Evolutionary conservation across 2,888 invertebrate species (phyloP).

Genomic region (Leptogaster cylindrica): DNA sequence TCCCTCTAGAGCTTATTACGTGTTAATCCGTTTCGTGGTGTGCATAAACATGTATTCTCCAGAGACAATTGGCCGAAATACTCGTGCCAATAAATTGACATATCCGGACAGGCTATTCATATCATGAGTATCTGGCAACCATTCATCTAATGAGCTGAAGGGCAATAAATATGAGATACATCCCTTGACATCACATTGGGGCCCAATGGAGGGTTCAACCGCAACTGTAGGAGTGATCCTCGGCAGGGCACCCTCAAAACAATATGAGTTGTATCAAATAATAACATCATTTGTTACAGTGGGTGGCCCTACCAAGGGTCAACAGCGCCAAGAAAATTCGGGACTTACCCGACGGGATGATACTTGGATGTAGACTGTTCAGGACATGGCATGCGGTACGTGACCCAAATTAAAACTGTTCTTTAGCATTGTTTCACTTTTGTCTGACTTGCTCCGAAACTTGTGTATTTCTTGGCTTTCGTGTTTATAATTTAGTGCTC

Average conservation of each 20-base stretch:
- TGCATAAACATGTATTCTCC: constrained; percentile 23
- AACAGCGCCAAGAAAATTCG: constrained; percentile 33
- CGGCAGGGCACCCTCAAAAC: constrained; percentile 1
- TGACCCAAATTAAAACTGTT: constrained; percentile 36
- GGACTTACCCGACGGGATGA: constrained; percentile 25
- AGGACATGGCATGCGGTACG: constrained; percentile 33
- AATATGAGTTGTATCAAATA: constrained; percentile 40
- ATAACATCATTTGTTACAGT: constrained; percentile 35
- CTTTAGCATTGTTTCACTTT: constrained; percentile 35
- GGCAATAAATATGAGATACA: constrained; percentile 41
- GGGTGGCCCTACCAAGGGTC: constrained; percentile 31
- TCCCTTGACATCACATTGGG: constrained; percentile 34
- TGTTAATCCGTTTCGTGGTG: constrained; percentile 28
- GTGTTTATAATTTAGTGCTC: constrained; percentile 48
- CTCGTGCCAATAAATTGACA: constrained; percentile 40
- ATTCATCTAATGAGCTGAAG: constrained; percentile 44
- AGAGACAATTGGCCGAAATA: constrained; percentile 29
- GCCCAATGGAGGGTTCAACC: constrained; percentile 12
- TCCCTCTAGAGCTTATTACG: constrained; percentile 23
- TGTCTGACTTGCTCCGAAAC: constrained; percentile 29
- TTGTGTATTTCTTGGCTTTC: constrained; percentile 36
- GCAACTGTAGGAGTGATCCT: constrained; percentile 8
- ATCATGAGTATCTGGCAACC: constrained; percentile 37
- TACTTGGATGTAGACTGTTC: constrained; percentile 21
- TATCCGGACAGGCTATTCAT: constrained; percentile 42